Conservation (phyloP, 1,140 invertebrate genomes). For the Cheumatopsyche charites region DNA sequence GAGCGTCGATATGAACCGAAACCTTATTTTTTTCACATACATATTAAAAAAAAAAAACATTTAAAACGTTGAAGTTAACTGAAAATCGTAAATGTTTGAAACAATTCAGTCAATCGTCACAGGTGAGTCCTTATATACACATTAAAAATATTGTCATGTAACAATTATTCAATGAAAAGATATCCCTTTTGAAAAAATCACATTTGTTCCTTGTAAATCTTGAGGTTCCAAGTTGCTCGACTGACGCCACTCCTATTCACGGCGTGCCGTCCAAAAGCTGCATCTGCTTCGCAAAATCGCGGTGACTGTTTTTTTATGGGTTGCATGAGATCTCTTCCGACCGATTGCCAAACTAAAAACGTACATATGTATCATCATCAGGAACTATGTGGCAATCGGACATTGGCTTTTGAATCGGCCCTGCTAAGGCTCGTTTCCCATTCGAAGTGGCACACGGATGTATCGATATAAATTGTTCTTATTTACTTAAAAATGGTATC, state of each 20-base stretch:
- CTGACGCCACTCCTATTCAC: slow-evolving; percentile 24
- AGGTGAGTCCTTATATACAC: slow-evolving; percentile 29
- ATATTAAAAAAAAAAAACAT: neutral
- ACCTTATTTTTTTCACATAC: neutral
- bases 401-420: neutral
- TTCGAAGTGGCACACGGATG: slow-evolving; percentile 23
- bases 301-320: slow-evolving; percentile 31
- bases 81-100: slow-evolving; percentile 25
- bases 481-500: slow-evolving; percentile 26
- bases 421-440: slow-evolving; percentile 2
- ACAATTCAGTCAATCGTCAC: slow-evolving; percentile 31
- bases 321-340: slow-evolving; percentile 31
- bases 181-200: slow-evolving; percentile 32
- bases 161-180: slow-evolving; percentile 25
- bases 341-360: neutral
- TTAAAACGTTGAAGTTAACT: slow-evolving; percentile 21
- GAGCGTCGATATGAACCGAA: neutral
- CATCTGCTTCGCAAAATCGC: slow-evolving; percentile 8
- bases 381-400: slow-evolving; percentile 14
- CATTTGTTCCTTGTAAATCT: slow-evolving; percentile 24
- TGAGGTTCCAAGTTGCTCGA: slow-evolving; percentile 26
- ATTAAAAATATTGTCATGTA: slow-evolving; percentile 32
- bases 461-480: slow-evolving; percentile 24
- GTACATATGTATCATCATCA: slow-evolving; percentile 29
- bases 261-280: slow-evolving; percentile 16